Evolutionary conservation across 2,113 vertebrate species (phyloP).

Genomic region (Vulpes ferrilata): DNA sequence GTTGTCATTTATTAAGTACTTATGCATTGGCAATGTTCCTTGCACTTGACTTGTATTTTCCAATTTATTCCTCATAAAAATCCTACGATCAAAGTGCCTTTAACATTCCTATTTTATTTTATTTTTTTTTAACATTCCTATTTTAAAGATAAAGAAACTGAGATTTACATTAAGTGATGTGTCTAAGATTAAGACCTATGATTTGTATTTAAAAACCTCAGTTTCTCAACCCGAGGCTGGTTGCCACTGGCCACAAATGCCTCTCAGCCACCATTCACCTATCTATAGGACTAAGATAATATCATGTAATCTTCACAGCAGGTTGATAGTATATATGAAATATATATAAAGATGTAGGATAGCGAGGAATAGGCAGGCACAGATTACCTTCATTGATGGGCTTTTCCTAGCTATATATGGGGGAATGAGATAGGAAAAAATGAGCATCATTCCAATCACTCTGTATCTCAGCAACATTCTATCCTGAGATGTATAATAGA

Average conservation of each 20-base stretch:
- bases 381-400: background rate
- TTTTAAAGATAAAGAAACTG: conserved; percentile 57
- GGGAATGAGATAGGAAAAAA: conserved; percentile 24
- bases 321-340: background rate
- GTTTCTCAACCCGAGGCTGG: background rate
- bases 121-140: background rate
- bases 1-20: background rate
- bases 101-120: conserved; percentile 33
- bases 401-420: background rate
- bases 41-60: conserved; percentile 23
- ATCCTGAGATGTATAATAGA: background rate
- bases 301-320: background rate
- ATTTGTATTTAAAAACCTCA: conserved; percentile 16
- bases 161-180: background rate
- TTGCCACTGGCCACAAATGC: background rate
- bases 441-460: background rate
- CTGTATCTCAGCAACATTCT: background rate
- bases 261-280: background rate
- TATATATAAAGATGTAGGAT: background rate
- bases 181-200: background rate
- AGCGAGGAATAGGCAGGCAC: background rate
- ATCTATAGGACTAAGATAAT: background rate
- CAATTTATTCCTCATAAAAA: background rate
- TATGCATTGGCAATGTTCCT: background rate
- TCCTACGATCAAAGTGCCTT: background rate